These are phyloP conservation scores for Micronisus gabar DNA, from an alignment of 2,113 vertebrate genomes.

Conservation along the genomic window DNA sequence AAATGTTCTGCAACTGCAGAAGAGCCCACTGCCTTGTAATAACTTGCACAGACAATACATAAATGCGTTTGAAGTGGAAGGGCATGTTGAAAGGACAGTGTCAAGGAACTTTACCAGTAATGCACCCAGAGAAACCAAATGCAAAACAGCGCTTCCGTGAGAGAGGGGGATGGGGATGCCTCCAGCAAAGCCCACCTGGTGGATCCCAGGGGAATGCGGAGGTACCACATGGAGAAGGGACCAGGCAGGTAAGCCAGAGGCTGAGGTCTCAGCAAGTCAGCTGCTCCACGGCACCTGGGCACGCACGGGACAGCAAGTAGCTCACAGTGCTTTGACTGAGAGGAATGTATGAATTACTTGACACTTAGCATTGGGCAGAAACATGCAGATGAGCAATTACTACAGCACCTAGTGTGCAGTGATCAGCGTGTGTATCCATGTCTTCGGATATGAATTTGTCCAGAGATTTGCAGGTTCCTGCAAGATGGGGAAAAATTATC, in stretches of 20 bases:
- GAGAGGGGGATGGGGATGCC: background rate
- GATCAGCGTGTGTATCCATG: background rate
- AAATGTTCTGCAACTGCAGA: background rate
- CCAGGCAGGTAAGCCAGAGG: background rate
- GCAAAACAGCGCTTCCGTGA: background rate
- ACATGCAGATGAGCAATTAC: background rate
- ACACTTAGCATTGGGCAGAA: background rate
- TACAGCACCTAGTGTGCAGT: background rate
- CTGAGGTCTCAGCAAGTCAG: background rate
- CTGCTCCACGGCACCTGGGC: fast-evolving
- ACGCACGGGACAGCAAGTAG: fast-evolving
- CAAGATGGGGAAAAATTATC: background rate
- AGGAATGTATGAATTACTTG: background rate
- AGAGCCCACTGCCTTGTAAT: background rate
- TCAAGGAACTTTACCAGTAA: background rate
- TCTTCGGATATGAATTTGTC: background rate
- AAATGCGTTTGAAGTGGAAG: background rate
- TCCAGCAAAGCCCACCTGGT: background rate
- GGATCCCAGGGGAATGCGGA: background rate
- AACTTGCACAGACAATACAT: background rate
- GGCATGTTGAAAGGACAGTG: background rate
- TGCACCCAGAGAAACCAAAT: background rate
- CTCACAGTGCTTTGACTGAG: background rate
- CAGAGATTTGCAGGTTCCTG: background rate
- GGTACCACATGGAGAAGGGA: background rate